Conservation (phyloP, 2,797 vertebrate species). For the Sebastes paucispinis region DNA sequence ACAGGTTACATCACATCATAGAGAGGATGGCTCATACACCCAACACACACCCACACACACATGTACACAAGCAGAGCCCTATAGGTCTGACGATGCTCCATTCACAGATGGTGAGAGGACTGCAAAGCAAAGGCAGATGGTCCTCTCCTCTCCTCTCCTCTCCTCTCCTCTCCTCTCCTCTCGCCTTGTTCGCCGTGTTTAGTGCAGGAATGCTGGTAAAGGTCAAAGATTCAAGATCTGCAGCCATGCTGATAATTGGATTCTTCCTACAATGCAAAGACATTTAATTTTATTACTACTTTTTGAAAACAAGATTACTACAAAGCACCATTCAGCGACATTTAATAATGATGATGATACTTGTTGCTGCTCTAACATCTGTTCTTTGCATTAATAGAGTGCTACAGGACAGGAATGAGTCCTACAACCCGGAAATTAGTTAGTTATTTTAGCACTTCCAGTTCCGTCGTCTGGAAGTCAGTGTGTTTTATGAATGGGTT, state of each 20-base stretch:
- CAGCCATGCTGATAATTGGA: background rate
- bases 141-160: no score
- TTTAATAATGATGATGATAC: background rate
- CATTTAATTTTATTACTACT: background rate
- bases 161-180: no score
- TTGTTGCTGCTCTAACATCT: background rate
- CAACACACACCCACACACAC: constrained; percentile 4
- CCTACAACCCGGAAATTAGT: no score
- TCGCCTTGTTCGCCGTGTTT: background rate
- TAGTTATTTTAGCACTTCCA: no score
- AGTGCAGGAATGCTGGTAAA: background rate
- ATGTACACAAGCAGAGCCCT: constrained; percentile 1
- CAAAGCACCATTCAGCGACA: background rate
- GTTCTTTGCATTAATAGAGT: background rate
- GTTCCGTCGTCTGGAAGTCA: no score
- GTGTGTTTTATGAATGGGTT: no score
- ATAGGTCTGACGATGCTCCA: constrained; percentile 28
- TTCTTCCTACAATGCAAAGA: background rate
- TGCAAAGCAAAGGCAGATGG: constrained; percentile 42
- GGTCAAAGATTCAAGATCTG: background rate
- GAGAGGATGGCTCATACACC: background rate
- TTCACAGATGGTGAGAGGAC: constrained; percentile 48
- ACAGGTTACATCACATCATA: constrained; percentile 55
- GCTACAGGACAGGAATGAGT: no score
- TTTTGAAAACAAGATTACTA: background rate